phyloP scores from a whole-genome alignment of 2,888 invertebrate species.

The Isoperla grammatica region DNA sequence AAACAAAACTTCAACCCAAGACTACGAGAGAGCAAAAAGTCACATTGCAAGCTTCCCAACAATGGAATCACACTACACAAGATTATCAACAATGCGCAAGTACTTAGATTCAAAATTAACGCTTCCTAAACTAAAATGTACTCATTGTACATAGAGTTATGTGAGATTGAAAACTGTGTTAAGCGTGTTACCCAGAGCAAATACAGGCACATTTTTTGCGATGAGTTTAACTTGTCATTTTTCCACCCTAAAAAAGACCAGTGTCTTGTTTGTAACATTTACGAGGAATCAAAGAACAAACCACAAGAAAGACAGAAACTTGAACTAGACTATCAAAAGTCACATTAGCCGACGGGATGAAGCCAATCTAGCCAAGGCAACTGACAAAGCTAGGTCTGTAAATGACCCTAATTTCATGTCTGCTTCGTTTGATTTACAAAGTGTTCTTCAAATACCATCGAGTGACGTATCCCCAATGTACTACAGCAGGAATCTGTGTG shows the following conservation, averaged over 20 bases:
- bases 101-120: neutral
- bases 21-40: neutral
- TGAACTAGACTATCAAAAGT: no score
- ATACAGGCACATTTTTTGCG: slow-evolving; percentile 21
- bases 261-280: slow-evolving; percentile 22
- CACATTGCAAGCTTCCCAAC: neutral
- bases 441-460: slow-evolving; percentile 36
- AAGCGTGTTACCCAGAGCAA: neutral
- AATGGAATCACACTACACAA: neutral
- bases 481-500: slow-evolving; percentile 36
- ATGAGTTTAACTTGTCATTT: slow-evolving; percentile 18
- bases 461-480: slow-evolving; percentile 36
- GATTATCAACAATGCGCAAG: neutral
- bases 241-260: slow-evolving; percentile 22
- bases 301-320: slow-evolving; percentile 25
- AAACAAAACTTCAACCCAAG: slow-evolving; percentile 2
- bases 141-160: neutral
- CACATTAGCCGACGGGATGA: slow-evolving; percentile 32
- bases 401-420: slow-evolving; percentile 33
- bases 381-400: slow-evolving; percentile 30
- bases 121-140: slow-evolving; percentile 13
- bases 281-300: slow-evolving; percentile 8
- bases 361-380: slow-evolving; percentile 28
- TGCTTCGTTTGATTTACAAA: slow-evolving; percentile 36
- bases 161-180: neutral